Percentiles rank a stretch among this genome's conserved stretches.
phyloP scores from a whole-genome alignment of 2,797 vertebrate species.

The Scarus forsteni region DNA sequence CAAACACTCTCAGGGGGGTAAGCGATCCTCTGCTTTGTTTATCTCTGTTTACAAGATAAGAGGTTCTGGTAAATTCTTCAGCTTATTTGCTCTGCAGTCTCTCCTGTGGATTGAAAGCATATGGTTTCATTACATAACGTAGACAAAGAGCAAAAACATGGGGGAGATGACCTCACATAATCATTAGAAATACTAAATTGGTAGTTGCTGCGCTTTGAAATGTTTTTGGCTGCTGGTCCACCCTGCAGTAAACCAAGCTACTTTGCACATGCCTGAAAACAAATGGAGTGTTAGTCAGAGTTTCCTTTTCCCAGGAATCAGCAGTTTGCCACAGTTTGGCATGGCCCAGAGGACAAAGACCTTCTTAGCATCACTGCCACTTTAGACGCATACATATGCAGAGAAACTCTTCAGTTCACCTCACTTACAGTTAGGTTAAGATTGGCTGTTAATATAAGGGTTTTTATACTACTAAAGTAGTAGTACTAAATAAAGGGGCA shows the following conservation, averaged over 20 bases:
- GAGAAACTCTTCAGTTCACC: background rate
- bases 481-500: background rate
- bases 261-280: slow-evolving; percentile 67
- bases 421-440: background rate
- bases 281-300: slow-evolving; percentile 57
- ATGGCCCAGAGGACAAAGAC: slow-evolving; percentile 38
- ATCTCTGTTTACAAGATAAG: slow-evolving; percentile 58
- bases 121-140: slow-evolving; percentile 68
- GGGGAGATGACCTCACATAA: slow-evolving; percentile 50
- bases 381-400: slow-evolving; percentile 20
- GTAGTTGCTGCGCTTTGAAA: slow-evolving; percentile 31
- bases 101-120: slow-evolving; percentile 65
- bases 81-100: slow-evolving; percentile 38
- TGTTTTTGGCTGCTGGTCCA: slow-evolving; percentile 27
- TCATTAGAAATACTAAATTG: slow-evolving; percentile 42
- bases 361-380: slow-evolving; percentile 28
- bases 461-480: too few relatives aligned
- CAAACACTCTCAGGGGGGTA: slow-evolving; percentile 49
- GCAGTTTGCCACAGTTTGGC: slow-evolving; percentile 31
- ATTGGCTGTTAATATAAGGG: background rate
- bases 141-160: slow-evolving; percentile 45
- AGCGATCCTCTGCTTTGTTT: slow-evolving; percentile 49
- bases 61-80: slow-evolving; percentile 48
- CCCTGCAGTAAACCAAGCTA: slow-evolving; percentile 14
- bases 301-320: slow-evolving; percentile 61